phyloP scores from a whole-genome alignment of 2,113 vertebrate species.

The Neotoma lepida region DNA sequence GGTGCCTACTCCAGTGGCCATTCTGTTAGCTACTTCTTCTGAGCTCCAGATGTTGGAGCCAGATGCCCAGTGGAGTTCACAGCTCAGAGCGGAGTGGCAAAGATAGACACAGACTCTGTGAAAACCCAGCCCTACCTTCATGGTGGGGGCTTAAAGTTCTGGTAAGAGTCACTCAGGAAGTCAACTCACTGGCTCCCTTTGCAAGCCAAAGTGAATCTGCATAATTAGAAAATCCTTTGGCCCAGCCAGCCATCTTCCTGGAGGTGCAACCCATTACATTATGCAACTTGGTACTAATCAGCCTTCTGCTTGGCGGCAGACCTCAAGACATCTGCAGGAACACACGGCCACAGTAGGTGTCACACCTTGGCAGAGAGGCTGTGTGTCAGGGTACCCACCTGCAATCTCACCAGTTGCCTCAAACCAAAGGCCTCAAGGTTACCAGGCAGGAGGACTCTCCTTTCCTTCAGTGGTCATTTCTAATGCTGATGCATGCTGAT shows the following conservation, averaged over 20 bases:
- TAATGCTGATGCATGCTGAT: conserved; percentile 71
- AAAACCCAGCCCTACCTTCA: conserved; percentile 61
- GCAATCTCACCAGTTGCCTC: conserved; percentile 52
- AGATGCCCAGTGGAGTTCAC: conserved; percentile 67
- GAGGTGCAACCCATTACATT: conserved; percentile 10
- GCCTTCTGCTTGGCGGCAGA: conserved; percentile 71
- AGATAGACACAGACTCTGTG: conserved; percentile 54
- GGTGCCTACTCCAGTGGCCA: conserved; percentile 74
- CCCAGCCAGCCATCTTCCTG: conserved; percentile 15
- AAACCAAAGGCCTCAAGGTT: conserved; percentile 72
- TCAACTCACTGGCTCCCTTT: not conserved
- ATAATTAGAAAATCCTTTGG: conserved; percentile 49
- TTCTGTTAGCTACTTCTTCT: conserved; percentile 76
- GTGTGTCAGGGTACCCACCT: conserved; percentile 60
- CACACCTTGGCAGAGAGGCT: conserved; percentile 60
- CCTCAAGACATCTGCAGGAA: conserved; percentile 70
- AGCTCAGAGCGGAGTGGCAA: conserved; percentile 59
- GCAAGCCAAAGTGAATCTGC: not conserved
- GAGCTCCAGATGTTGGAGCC: conserved; percentile 71
- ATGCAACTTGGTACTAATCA: conserved; percentile 59
- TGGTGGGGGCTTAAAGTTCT: conserved; percentile 62
- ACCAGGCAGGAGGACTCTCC: conserved; percentile 48
- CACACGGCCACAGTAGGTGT: conserved; percentile 56
- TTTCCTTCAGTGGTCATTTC: conserved; percentile 59
- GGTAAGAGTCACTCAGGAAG: conserved; percentile 57